Evolutionary conservation across 2,888 invertebrate species (phyloP), one percentile per base, ranked within the genome.

Genomic region (Branchellion lobata): DNA sequence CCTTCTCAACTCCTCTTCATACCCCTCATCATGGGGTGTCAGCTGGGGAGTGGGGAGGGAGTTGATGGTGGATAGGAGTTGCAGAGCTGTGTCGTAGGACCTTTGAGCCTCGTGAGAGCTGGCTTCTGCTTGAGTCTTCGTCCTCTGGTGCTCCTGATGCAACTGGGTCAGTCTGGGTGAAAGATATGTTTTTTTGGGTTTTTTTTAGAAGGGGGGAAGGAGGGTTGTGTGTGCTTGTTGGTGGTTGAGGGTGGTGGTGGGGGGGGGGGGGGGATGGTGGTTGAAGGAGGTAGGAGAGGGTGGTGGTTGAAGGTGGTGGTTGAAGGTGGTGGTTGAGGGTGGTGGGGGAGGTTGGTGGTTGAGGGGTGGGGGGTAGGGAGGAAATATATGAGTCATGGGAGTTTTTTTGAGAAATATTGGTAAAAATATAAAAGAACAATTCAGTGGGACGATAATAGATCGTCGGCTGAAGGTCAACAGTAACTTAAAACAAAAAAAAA

Each of bases 1-100:
- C 40, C 14, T 40, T 14, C 40, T 40, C 40, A 40, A 40, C 5
- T 14, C 14, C 8, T n/a, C 14, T 57, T 57, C 24, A 24, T 3
- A 3, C 21, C 14, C 24, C 21, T 24, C 61, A 57, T 57, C 61
- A 57, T 57, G 14, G 21, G 61, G 24, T 5, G 61, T 3, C 14
- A 57, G 24, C 29, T 14, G 21, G 0, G 53, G 51, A 31, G 51
- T 40, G 33, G 33, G n/a, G 21, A 75, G 18, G 11, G 27, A 27
- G 29, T 40, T 75, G 51, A 75, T 51, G n/a, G 40, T 24, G n/a
- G 51, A 27, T 2, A 75, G 53, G 1, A 75, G 53, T 1, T 40
- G 29, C 29, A 40, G 27, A 5, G 75, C 21, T 29, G 18, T 21
- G 31, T 75, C 75, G 53, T 51, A 75, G 21, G 51, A 47, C 33